Evolutionary conservation across 2,888 invertebrate genomes (phyloP).

Genomic region (Mellilla xanthometata): DNA sequence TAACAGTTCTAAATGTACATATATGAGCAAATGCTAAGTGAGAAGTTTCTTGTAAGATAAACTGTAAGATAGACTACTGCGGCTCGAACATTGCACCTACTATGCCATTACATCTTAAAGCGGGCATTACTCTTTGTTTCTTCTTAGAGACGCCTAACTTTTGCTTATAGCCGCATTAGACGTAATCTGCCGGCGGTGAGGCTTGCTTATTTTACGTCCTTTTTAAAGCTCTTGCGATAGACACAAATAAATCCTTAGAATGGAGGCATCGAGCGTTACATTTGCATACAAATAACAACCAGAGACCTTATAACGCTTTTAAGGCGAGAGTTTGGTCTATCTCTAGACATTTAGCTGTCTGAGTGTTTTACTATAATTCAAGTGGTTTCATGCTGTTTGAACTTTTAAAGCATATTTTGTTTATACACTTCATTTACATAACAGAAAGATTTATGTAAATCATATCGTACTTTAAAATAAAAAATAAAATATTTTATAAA

Average conservation of each 20-base stretch:
- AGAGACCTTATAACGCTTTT: neutral
- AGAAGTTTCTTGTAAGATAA: neutral
- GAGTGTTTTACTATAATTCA: too few species aligned
- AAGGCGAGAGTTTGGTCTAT: too few species aligned
- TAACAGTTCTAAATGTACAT: too few species aligned
- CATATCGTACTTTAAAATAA: too few species aligned
- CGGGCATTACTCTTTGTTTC: slow-evolving; percentile 61
- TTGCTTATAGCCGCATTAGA: slow-evolving; percentile 37
- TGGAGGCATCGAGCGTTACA: neutral
- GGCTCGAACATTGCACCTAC: slow-evolving; percentile 1
- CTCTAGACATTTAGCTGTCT: too few species aligned
- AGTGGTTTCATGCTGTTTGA: too few species aligned
- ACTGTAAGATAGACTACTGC: slow-evolving; percentile 9
- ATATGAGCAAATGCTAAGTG: too few species aligned
- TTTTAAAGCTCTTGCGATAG: slow-evolving; percentile 13
- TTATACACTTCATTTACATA: too few species aligned
- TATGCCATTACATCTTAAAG: slow-evolving; percentile 52
- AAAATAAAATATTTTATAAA: too few species aligned
- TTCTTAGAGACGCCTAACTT: slow-evolving; percentile 46
- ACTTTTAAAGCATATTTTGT: too few species aligned
- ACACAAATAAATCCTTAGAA: slow-evolving; percentile 11
- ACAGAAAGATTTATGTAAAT: too few species aligned
- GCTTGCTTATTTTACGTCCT: slow-evolving; percentile 17
- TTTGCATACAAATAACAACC: slow-evolving; percentile 12
- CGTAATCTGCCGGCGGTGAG: slow-evolving; percentile 32